Conservation (phyloP, 2,113 vertebrate species). For the Tringa solitaria region DNA sequence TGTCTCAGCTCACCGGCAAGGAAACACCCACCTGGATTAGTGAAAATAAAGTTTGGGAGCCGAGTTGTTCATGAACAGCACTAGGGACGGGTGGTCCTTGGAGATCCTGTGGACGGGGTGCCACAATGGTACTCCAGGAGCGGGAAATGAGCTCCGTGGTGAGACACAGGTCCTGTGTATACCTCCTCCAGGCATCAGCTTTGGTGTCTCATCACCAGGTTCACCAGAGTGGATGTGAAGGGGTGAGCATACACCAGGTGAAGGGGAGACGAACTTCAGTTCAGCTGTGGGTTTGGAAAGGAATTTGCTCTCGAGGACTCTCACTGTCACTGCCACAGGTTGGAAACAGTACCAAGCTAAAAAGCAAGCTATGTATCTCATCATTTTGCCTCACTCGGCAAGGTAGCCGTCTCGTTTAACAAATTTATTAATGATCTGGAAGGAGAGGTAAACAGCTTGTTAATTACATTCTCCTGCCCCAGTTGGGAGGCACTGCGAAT, state of each 20-base stretch:
- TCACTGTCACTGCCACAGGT: not conserved
- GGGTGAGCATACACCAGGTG: not conserved
- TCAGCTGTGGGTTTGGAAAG: not conserved
- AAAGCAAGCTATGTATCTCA: not conserved
- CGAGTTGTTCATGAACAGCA: not conserved
- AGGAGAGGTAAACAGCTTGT: slow-evolving; percentile 62
- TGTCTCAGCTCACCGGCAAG: not conserved
- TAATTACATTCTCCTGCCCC: slow-evolving; percentile 55
- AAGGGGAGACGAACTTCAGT: not conserved
- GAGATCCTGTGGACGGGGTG: not conserved
- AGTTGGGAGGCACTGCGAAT: slow-evolving; percentile 24
- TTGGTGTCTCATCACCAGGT: not conserved
- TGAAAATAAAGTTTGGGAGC: not conserved
- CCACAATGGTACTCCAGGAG: accelerated
- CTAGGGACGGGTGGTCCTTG: not conserved
- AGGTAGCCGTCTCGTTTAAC: slow-evolving; percentile 22
- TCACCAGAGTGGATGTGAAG: not conserved
- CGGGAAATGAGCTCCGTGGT: not conserved
- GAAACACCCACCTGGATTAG: not conserved
- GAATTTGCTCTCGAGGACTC: not conserved
- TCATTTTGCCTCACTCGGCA: slow-evolving; percentile 15
- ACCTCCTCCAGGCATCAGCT: not conserved
- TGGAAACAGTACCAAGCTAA: not conserved
- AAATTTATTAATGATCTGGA: slow-evolving; percentile 57
- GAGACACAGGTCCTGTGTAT: not conserved